Conservation (phyloP, 2,888 invertebrate species). For the Erebia palarica region DNA sequence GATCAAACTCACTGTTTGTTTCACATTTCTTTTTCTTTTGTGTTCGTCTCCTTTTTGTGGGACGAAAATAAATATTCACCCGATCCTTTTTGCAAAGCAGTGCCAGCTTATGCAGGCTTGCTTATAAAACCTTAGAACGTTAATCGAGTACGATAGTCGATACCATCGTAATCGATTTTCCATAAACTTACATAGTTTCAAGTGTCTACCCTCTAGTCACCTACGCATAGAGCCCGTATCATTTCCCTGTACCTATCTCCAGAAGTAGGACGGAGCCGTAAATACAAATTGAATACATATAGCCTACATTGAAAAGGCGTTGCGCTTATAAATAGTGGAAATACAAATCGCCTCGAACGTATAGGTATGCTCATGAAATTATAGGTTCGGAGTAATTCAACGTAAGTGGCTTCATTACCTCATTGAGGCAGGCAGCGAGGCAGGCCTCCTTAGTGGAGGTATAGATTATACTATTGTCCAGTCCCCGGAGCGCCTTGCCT, state of each 20-base stretch:
- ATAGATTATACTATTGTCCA: conserved; percentile 95
- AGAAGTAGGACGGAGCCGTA: conserved; percentile 67
- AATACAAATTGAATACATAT: conserved; percentile 76
- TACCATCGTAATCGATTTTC: conserved; percentile 27
- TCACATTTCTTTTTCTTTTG: conserved; percentile 1
- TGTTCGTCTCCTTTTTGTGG: not conserved
- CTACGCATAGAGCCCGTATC: conserved; percentile 50
- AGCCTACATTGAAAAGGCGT: conserved; percentile 54
- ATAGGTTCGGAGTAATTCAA: conserved; percentile 45
- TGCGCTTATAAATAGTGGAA: conserved; percentile 48
- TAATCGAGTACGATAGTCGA: not conserved
- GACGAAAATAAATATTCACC: conserved; percentile 1
- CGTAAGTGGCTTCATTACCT: conserved; percentile 77
- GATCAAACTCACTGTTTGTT: conserved; percentile 1
- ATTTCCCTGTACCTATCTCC: conserved; percentile 62
- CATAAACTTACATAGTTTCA: conserved; percentile 35
- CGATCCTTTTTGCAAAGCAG: not conserved
- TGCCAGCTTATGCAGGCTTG: not conserved
- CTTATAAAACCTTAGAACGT: not conserved
- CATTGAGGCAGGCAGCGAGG: conserved; percentile 94
- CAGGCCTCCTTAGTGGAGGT: conserved; percentile 97
- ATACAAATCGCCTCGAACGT: conserved; percentile 47
- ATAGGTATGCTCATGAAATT: conserved; percentile 47
- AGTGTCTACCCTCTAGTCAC: conserved; percentile 22
- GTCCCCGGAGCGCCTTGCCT: conserved; percentile 94